Conservation (phyloP, 2,113 vertebrate species). For the Pipra filicauda region DNA sequence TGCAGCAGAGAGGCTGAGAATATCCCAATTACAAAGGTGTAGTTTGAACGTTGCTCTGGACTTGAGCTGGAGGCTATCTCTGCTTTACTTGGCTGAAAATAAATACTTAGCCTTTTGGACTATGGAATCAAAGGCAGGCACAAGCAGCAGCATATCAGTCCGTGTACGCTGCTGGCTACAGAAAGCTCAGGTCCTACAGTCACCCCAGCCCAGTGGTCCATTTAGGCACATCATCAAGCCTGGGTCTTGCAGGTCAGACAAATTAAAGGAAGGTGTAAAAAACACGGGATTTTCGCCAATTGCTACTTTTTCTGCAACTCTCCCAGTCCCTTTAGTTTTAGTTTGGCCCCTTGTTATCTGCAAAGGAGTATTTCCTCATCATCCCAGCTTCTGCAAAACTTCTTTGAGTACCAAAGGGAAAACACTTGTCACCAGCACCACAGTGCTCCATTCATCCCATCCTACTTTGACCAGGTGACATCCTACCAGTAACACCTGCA, state of each 20-base stretch:
- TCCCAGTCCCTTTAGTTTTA: neutral
- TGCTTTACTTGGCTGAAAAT: neutral
- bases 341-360: neutral
- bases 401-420: neutral
- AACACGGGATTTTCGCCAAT: rapidly evolving
- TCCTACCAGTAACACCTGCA: neutral
- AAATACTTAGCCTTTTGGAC: conserved; percentile 24
- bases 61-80: conserved; percentile 1
- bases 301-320: neutral
- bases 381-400: neutral
- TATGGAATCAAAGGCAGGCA: conserved; percentile 22
- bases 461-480: neutral
- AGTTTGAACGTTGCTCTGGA: neutral
- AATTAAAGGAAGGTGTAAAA: neutral
- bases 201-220: neutral
- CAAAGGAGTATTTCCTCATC: neutral
- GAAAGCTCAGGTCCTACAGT: neutral
- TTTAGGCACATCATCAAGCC: neutral
- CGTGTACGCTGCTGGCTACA: neutral
- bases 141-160: neutral
- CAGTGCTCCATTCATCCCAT: neutral
- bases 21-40: neutral
- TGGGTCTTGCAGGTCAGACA: neutral
- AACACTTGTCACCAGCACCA: neutral
- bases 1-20: neutral